Evolutionary conservation across 1,140 invertebrate species (phyloP), one percentile per base, ranked within the genome.

Genomic region (Palaemon carinicauda): DNA sequence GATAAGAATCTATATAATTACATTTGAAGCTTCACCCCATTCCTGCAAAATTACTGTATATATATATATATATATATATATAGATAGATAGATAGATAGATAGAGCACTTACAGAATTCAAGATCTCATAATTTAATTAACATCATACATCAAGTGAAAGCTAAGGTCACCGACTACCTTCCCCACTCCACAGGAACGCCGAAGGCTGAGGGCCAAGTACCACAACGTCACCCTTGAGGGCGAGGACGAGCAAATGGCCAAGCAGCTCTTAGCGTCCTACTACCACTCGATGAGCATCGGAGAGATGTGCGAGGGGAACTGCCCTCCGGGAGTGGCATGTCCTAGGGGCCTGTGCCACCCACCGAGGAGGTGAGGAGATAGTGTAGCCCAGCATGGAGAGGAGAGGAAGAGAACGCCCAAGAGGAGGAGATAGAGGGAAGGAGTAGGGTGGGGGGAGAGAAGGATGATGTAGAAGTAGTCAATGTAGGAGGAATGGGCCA

Each of bases 241-340:
- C 88, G 93, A 93, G 56, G 97, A 98, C 91, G 93, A 95, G 65
- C 93, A 95, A 50, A 94, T 95, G 81, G 97, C 96, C 88, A 93
- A 93, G 14, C 91, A 94, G 4, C 95, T 96, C 90, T 92, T 98
- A 29, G 94, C 94, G 89, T 95, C 95, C 84, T 98, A 97, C 91
- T 95, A 97, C 90, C 95, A 95, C 75, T 93, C 96, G 90, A 92
- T 96, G 9, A 93, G 94, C 82, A 94, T 95, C 33, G 92, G 94
- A 51, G 95, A 96, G 89, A 95, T 97, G 88, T 97, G 96, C 91
- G 96, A 97, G 91, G 96, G 96, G 51, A 95, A 95, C 90, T 97
- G 96, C 91, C 93, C 95, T 9, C 74, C 77, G 7, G 89, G 88
- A 17, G 84, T 80, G 14, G 78, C 82, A 2, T 89, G 89, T 53